These are phyloP conservation scores for Leptodirus hochenwartii DNA, from an alignment of 2,888 invertebrate genomes.

Conservation along the genomic window DNA sequence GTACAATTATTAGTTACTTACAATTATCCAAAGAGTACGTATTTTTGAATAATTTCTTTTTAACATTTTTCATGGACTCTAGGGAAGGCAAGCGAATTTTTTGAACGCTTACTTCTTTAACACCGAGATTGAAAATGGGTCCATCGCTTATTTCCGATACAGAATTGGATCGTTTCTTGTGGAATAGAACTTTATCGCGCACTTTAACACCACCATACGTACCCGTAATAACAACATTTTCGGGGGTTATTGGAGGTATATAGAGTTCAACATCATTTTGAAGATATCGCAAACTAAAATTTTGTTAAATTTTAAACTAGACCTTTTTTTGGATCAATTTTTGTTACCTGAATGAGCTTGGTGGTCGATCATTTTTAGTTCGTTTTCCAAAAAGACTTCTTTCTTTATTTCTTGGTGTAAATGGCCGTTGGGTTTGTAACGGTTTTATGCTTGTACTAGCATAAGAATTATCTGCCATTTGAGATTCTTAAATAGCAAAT, in stretches of 20 bases:
- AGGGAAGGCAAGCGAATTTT: slow-evolving; percentile 36
- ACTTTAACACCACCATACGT: slow-evolving; percentile 5
- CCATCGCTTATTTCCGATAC: slow-evolving; percentile 23
- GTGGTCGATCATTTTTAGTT: slow-evolving; percentile 38
- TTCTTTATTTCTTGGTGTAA: slow-evolving; percentile 66
- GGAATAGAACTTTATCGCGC: slow-evolving; percentile 10
- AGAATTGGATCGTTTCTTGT: slow-evolving; percentile 19
- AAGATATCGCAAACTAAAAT: slow-evolving; percentile 42
- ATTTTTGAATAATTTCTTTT: slow-evolving; percentile 27
- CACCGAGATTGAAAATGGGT: slow-evolving; percentile 24
- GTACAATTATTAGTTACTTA: slow-evolving; percentile 16
- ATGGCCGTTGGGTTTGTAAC: slow-evolving; percentile 67
- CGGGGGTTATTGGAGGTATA: slow-evolving; percentile 15
- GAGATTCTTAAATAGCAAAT: slow-evolving; percentile 18
- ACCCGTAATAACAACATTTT: slow-evolving; percentile 11
- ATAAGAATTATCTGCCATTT: slow-evolving; percentile 23
- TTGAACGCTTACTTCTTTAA: slow-evolving; percentile 20
- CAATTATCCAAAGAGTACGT: slow-evolving; percentile 26
- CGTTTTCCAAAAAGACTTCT: slow-evolving; percentile 54
- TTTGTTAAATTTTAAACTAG: background rate
- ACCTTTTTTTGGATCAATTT: background rate
- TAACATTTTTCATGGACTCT: slow-evolving; percentile 28
- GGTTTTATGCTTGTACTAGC: slow-evolving; percentile 28
- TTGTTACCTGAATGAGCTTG: slow-evolving; percentile 59
- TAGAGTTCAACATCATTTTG: slow-evolving; percentile 31